Conservation (phyloP, 2,113 vertebrate genomes). For the Acanthisitta chloris region DNA sequence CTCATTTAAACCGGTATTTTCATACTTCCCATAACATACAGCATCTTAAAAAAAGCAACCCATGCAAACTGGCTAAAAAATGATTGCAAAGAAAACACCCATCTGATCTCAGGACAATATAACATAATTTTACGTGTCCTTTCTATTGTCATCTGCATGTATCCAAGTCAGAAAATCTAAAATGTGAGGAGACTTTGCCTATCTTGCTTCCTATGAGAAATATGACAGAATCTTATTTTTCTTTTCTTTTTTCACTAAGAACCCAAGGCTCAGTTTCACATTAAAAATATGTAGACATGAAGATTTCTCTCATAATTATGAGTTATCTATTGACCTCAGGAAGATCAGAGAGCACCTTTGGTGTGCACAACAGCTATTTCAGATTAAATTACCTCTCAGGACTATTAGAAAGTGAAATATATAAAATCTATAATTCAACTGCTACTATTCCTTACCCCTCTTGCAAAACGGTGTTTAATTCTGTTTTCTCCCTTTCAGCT, state of each 20-base stretch:
- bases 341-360: neutral
- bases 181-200: neutral
- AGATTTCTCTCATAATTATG: neutral
- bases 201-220: neutral
- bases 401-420: neutral
- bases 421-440: neutral
- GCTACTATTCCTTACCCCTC: neutral
- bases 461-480: neutral
- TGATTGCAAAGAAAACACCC: accelerated
- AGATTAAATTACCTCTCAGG: neutral
- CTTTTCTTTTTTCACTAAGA: neutral
- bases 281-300: neutral
- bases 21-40: neutral
- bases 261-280: neutral
- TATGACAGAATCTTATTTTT: neutral
- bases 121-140: neutral
- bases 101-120: neutral
- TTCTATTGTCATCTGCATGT: neutral
- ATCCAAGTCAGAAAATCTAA: neutral
- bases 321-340: neutral
- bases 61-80: neutral
- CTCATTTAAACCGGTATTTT: neutral
- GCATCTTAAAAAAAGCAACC: neutral
- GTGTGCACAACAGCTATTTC: neutral
- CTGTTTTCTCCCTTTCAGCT: neutral